These are phyloP conservation scores for Crotalus helleri DNA, from an alignment of 2,113 vertebrate species.

Conservation along the genomic window DNA sequence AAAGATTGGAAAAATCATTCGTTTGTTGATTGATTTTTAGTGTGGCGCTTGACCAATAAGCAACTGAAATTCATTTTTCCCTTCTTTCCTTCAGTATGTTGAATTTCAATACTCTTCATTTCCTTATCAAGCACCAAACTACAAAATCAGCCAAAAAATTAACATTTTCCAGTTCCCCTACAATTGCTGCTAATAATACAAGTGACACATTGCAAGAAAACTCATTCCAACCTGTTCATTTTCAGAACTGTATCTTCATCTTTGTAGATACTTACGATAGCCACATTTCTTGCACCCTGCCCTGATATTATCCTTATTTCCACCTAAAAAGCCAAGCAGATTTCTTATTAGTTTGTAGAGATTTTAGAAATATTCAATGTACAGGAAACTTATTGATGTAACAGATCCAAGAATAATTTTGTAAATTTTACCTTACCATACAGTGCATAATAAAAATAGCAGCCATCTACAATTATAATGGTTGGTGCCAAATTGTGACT, in stretches of 20 bases:
- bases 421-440: neutral
- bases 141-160: neutral
- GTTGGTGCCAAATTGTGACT: neutral
- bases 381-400: neutral
- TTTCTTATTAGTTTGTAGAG: neutral
- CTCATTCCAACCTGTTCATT: neutral
- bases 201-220: neutral
- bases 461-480: neutral
- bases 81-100: neutral
- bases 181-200: neutral
- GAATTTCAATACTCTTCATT: neutral
- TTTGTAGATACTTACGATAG: constrained; percentile 87
- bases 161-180: no score
- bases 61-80: neutral
- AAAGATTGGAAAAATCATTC: neutral
- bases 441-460: neutral
- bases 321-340: constrained; percentile 72
- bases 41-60: neutral
- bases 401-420: neutral
- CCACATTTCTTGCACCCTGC: constrained; percentile 98
- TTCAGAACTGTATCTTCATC: neutral
- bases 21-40: neutral
- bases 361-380: neutral
- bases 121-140: neutral
- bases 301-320: constrained; percentile 95